These are phyloP conservation scores for Enteromius paludinosus DNA, from an alignment of 2,797 vertebrate genomes.

Conservation along the genomic window DNA sequence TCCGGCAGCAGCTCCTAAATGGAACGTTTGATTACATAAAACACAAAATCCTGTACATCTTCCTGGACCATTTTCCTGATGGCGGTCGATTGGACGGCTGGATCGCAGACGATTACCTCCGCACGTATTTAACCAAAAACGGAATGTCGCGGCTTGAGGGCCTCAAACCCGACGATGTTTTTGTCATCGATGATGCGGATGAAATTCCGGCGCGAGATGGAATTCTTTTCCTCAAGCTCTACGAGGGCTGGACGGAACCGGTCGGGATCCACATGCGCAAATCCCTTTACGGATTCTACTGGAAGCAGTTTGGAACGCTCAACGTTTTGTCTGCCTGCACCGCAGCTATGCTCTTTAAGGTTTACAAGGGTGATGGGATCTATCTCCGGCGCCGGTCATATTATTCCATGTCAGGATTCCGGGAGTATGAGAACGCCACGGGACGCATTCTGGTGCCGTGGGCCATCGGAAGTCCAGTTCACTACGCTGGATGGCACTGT, in stretches of 20 bases:
- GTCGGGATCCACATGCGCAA: conserved; percentile 88
- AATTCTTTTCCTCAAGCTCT: conserved; percentile 86
- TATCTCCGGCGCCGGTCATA: conserved; percentile 84
- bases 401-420: conserved; percentile 84
- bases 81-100: conserved; percentile 84
- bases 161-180: conserved; percentile 80
- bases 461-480: conserved; percentile 85
- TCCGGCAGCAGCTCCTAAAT: conserved; percentile 81
- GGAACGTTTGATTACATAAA: conserved; percentile 85
- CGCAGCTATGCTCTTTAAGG: conserved; percentile 80
- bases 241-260: conserved; percentile 86
- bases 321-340: conserved; percentile 86
- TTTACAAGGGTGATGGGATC: conserved; percentile 84
- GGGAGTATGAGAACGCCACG: conserved; percentile 83
- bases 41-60: conserved; percentile 85
- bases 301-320: conserved; percentile 87
- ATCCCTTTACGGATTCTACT: conserved; percentile 88
- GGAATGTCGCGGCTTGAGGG: conserved; percentile 80
- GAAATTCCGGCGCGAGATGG: conserved; percentile 85
- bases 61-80: conserved; percentile 85
- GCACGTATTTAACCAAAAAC: conserved; percentile 83
- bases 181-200: conserved; percentile 86
- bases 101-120: conserved; percentile 88
- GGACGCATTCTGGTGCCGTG: conserved; percentile 85
- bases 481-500: conserved; percentile 89